Evolutionary conservation across 2,113 vertebrate genomes (phyloP).

Genomic region (Gasterosteus nipponicus): DNA sequence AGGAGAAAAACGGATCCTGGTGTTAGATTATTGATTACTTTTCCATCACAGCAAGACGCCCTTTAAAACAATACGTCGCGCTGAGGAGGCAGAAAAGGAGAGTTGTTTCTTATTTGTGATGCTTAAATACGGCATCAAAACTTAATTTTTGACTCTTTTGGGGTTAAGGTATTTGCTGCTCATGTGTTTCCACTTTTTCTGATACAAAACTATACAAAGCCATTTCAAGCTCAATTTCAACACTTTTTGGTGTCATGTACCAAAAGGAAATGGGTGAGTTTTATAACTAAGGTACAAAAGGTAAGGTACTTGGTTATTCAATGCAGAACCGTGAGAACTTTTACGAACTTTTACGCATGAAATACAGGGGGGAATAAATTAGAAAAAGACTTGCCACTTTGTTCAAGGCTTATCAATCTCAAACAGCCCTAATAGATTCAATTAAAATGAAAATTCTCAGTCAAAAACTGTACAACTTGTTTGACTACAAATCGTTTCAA

Average conservation of each 20-base stretch:
- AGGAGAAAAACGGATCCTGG: not conserved
- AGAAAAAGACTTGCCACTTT: not conserved
- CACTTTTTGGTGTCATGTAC: not conserved
- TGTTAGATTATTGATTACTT: not conserved
- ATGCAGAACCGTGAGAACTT: not conserved
- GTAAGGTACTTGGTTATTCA: not conserved
- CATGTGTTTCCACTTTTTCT: not conserved
- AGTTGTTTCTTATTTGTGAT: not conserved
- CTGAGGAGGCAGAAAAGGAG: not conserved
- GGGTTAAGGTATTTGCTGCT: not conserved
- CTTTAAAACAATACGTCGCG: not conserved
- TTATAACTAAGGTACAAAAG: not conserved
- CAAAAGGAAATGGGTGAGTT: not conserved
- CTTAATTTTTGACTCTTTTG: not conserved
- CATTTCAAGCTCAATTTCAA: not conserved
- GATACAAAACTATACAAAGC: not conserved
- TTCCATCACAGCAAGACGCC: not conserved
- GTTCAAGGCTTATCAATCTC: not conserved
- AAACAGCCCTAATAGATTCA: not conserved
- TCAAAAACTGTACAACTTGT: slow-evolving; percentile 1
- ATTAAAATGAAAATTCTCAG: not conserved
- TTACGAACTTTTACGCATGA: too few relatives aligned
- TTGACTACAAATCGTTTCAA: slow-evolving; percentile 13
- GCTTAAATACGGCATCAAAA: not conserved
- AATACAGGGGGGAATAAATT: not conserved